Evolutionary conservation across 2,797 vertebrate genomes (phyloP).

Genomic region (Lateolabrax maculatus): DNA sequence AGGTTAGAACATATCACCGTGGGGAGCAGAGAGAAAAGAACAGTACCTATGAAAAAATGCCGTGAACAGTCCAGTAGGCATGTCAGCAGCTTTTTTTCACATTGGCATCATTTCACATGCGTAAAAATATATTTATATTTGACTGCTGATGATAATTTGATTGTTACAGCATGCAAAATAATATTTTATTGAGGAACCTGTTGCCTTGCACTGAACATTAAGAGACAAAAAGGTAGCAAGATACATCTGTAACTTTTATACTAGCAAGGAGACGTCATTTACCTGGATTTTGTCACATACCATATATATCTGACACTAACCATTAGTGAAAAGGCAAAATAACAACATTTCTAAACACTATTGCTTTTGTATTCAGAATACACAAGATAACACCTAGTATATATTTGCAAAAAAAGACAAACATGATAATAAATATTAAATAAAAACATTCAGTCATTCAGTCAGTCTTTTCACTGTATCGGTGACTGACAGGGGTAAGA

Average conservation of each 20-base stretch:
- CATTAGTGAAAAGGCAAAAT: neutral
- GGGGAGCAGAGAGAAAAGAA: constrained; percentile 52
- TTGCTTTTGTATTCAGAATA: too few species aligned
- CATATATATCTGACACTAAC: neutral
- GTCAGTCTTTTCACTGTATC: neutral
- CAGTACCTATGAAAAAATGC: constrained; percentile 22
- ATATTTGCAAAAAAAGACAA: neutral
- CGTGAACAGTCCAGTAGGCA: constrained; percentile 4
- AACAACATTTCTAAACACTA: neutral
- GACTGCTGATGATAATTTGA: neutral
- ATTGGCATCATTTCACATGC: constrained; percentile 2
- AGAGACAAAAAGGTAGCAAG: neutral
- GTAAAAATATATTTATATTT: neutral
- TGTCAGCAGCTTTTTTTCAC: constrained; percentile 1
- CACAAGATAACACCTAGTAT: neutral
- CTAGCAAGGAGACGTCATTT: neutral
- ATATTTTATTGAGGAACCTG: neutral
- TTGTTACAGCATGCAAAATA: neutral
- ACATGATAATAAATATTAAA: neutral
- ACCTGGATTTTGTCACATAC: neutral
- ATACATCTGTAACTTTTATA: neutral
- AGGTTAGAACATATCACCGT: constrained; percentile 67
- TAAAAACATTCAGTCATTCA: constrained; percentile 4
- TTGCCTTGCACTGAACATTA: neutral
- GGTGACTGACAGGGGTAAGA: constrained; percentile 44